Conservation (phyloP, 2,797 vertebrate species). For the Staurois parvus region DNA sequence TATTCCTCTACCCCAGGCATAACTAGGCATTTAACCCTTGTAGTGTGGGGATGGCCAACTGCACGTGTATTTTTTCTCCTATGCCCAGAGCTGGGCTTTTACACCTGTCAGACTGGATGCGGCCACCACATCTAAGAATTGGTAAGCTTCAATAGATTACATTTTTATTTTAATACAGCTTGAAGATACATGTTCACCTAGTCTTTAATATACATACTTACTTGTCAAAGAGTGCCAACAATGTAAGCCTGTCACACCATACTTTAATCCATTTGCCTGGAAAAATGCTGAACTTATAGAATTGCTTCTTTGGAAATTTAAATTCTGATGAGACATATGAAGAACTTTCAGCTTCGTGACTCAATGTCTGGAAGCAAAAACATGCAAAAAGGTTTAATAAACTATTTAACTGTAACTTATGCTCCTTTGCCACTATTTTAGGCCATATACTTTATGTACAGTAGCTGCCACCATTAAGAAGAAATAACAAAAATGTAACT, state of each 20-base stretch:
- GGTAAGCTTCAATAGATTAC: too few species aligned
- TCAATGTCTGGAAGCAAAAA: conserved; percentile 68
- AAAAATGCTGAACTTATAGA: conserved; percentile 92
- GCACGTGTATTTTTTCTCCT: too few species aligned
- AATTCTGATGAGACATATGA: conserved; percentile 87
- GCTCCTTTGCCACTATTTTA: background rate
- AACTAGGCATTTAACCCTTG: too few species aligned
- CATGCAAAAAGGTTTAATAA: background rate
- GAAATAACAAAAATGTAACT: too few species aligned
- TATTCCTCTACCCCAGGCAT: too few species aligned
- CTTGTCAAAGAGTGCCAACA: conserved; percentile 91
- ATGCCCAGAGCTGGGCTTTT: too few species aligned
- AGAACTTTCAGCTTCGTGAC: conserved; percentile 82
- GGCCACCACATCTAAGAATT: too few species aligned
- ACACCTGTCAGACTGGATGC: too few species aligned
- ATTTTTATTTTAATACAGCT: background rate
- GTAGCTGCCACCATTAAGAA: too few species aligned
- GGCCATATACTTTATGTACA: too few species aligned
- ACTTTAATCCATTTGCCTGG: conserved; percentile 95
- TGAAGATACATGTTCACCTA: background rate
- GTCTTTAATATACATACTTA: conserved; percentile 66
- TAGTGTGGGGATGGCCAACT: too few species aligned
- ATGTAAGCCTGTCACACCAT: conserved; percentile 90
- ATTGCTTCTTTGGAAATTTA: conserved; percentile 86
- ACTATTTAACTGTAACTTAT: background rate